These are phyloP conservation scores for Heliconius cydno DNA, from an alignment of 2,888 invertebrate species.

Conservation along the genomic window DNA sequence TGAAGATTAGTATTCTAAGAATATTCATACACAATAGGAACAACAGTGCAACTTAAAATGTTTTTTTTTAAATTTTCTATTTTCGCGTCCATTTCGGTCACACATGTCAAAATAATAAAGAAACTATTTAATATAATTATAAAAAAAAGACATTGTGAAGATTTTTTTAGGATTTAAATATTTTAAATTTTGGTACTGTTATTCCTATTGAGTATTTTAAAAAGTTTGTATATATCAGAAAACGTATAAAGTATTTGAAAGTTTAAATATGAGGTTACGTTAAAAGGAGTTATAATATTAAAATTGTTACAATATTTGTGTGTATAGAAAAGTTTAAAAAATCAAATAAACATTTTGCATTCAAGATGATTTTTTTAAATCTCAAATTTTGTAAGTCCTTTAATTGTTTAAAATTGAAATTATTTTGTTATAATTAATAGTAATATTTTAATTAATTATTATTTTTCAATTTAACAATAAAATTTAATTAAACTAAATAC, in stretches of 20 bases:
- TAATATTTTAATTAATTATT: background rate
- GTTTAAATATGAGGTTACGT: constrained; percentile 32
- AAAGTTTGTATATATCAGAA: constrained; percentile 11
- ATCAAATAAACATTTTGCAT: background rate
- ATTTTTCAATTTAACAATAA: background rate
- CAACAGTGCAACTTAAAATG: background rate
- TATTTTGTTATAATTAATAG: constrained; percentile 1
- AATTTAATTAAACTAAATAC: constrained; percentile 24
- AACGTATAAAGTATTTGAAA: constrained; percentile 20
- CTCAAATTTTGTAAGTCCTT: background rate
- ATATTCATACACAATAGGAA: constrained; percentile 13
- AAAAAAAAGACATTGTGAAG: background rate
- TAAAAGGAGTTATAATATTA: constrained; percentile 29
- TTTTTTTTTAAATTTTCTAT: background rate
- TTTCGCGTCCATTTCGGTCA: background rate
- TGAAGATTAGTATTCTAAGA: constrained; percentile 21
- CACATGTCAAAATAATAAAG: too few relatives aligned
- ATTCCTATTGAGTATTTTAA: constrained; percentile 11
- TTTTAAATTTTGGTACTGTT: background rate
- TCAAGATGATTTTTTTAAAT: background rate
- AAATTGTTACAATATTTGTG: constrained; percentile 26
- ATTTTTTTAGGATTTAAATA: background rate
- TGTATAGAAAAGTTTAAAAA: constrained; percentile 19
- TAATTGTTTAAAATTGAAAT: background rate
- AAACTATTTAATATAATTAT: background rate